Evolutionary conservation across 2,888 invertebrate genomes (phyloP).

Genomic region (Cerastis rubricosa): DNA sequence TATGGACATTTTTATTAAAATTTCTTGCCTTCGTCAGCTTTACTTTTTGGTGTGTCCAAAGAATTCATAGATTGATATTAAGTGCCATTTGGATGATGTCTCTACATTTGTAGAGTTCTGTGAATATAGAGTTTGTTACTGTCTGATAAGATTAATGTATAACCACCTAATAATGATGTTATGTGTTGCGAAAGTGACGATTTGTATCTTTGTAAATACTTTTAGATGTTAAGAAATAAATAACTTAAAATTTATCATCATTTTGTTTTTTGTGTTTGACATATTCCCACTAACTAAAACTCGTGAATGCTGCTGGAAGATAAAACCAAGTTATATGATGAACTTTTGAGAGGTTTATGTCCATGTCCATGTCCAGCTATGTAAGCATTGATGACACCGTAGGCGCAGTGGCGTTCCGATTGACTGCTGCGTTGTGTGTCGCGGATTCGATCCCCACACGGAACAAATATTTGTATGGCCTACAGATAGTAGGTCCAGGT

Average conservation of each 20-base stretch:
- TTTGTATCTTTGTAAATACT: conserved; percentile 68
- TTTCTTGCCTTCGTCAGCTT: conserved; percentile 69
- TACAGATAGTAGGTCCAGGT: too few relatives aligned
- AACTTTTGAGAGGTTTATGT: not conserved
- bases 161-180: conserved; percentile 75
- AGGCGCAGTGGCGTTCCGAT: too few relatives aligned
- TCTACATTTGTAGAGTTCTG: conserved; percentile 61
- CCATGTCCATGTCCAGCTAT: not conserved
- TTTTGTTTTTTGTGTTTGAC: not conserved
- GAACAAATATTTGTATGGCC: too few relatives aligned
- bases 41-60: conserved; percentile 73
- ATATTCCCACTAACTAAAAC: not conserved
- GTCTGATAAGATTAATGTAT: conserved; percentile 65
- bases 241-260: conserved; percentile 22
- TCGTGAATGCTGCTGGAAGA: too few relatives aligned
- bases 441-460: too few relatives aligned
- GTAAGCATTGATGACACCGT: not conserved
- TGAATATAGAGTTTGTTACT: conserved; percentile 60
- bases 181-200: conserved; percentile 46
- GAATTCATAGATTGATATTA: conserved; percentile 68
- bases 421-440: too few relatives aligned
- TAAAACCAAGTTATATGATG: not conserved
- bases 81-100: conserved; percentile 80
- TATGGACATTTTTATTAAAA: conserved; percentile 62
- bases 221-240: conserved; percentile 57